Conservation (phyloP, 2,113 vertebrate genomes). For the Erythrolamprus reginae region DNA sequence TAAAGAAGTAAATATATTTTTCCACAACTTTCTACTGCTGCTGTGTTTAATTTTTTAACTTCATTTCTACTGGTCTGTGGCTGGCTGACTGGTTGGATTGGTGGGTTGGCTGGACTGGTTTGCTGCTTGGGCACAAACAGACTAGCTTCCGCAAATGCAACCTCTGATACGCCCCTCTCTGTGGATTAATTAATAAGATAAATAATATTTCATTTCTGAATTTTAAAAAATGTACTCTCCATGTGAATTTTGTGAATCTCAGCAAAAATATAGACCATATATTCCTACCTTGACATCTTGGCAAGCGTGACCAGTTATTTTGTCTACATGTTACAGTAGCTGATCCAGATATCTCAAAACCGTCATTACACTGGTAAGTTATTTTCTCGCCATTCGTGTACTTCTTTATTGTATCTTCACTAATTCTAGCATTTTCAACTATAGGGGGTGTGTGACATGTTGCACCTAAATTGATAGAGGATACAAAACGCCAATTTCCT, state of each 20-base stretch:
- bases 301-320: conserved; percentile 30
- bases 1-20: too few species aligned
- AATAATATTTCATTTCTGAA: not conserved
- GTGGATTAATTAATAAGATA: too few species aligned
- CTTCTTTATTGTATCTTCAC: not conserved
- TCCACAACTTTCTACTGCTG: too few species aligned
- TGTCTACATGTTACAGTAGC: conserved; percentile 24
- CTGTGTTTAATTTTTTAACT: too few species aligned
- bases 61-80: too few species aligned
- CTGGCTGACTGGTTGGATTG: too few species aligned
- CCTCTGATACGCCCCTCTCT: too few species aligned
- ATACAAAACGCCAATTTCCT: not conserved
- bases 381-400: not conserved
- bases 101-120: too few species aligned
- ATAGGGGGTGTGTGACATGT: not conserved
- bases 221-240: not conserved
- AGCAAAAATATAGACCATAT: not conserved
- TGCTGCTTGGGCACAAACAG: too few species aligned
- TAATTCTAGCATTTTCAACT: not conserved
- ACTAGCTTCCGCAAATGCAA: too few species aligned
- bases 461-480: not conserved
- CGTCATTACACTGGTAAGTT: conserved; percentile 21
- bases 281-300: conserved; percentile 10
- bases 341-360: conserved; percentile 13
- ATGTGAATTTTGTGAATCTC: not conserved